Percentiles rank a stretch among this genome's conserved stretches.
phyloP scores from a whole-genome alignment of 2,888 invertebrate genomes.

The Pseudococcus jackbeardsleyi region DNA sequence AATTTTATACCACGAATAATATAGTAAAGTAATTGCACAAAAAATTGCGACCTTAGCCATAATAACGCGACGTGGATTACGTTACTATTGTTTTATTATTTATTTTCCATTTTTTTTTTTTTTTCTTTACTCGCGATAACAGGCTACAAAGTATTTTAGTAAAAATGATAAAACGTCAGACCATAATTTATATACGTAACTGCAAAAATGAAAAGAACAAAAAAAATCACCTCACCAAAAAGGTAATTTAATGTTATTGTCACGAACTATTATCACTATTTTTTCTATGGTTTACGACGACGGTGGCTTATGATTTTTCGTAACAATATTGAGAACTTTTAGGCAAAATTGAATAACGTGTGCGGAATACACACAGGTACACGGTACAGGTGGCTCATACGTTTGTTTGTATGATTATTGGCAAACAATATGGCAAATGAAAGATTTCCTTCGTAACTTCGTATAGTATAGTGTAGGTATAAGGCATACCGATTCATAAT shows the following conservation, averaged over 20 bases:
- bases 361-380: neutral
- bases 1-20: neutral
- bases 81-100: neutral
- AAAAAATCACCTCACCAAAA: neutral
- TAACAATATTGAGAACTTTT: neutral
- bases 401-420: neutral
- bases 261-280: slow-evolving; percentile 45
- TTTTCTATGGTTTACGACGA: slow-evolving; percentile 32
- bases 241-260: slow-evolving; percentile 44
- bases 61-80: neutral
- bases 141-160: neutral
- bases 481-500: neutral
- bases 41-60: slow-evolving; percentile 20
- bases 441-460: slow-evolving; percentile 38
- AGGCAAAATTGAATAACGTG: neutral
- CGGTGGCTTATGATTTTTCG: neutral
- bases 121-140: neutral
- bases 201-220: no score
- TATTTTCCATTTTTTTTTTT: slow-evolving; percentile 16
- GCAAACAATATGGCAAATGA: slow-evolving; percentile 15
- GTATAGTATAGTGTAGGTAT: neutral
- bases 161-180: neutral
- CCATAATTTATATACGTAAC: neutral
- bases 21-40: slow-evolving; percentile 27
- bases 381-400: neutral